Conservation (phyloP, 2,113 vertebrate genomes). For the Cettia cetti region DNA sequence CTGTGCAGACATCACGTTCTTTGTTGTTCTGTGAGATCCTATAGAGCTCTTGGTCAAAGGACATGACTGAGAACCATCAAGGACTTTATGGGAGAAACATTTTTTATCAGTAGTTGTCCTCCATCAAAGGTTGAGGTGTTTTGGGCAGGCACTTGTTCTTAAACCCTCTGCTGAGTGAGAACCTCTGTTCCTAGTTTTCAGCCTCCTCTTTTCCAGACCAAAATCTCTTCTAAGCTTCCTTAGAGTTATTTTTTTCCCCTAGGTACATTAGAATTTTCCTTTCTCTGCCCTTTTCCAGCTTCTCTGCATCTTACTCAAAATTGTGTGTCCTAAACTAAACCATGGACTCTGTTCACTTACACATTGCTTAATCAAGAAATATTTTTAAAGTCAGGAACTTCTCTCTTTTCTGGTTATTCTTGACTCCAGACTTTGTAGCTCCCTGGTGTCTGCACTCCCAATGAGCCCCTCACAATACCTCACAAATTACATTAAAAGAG, state of each 20-base stretch:
- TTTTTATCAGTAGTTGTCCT: neutral
- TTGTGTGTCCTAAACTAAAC: fast-evolving
- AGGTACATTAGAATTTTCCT: neutral
- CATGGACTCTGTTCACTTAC: neutral
- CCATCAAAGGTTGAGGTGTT: neutral
- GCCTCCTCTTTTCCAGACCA: neutral
- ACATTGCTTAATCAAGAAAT: neutral
- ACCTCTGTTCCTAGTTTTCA: neutral
- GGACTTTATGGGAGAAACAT: neutral
- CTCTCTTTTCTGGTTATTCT: neutral
- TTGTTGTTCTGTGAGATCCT: neutral
- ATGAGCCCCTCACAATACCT: neutral
- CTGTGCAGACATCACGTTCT: neutral
- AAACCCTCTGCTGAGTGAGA: neutral
- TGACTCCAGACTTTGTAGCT: neutral
- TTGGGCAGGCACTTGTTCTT: neutral
- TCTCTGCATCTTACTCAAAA: neutral
- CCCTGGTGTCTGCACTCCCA: neutral
- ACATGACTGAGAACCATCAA: neutral
- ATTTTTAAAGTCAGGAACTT: neutral
- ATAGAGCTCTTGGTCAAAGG: neutral
- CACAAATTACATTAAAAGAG: neutral
- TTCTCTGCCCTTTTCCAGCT: neutral
- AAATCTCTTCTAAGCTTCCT: neutral
- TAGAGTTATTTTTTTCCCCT: neutral